Base-by-base conservation (phyloP, 2,888 invertebrate genomes). In the Gibbula magus region DNA sequence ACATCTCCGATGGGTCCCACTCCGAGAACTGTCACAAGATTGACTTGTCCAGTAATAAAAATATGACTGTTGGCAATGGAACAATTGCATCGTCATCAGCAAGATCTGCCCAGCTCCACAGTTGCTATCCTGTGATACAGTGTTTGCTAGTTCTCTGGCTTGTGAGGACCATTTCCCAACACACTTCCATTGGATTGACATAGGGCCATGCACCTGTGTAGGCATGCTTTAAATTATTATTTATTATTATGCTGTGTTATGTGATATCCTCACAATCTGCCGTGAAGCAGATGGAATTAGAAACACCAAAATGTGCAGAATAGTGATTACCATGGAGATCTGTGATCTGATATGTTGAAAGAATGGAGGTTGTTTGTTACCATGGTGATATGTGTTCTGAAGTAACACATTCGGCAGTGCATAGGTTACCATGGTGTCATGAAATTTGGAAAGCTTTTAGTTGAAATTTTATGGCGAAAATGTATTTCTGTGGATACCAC, bases 221-320 rank as follows among this genome's bases (percentile, higher is more conserved):
- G 56, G 51, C 45, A 61, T 61, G 77, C 61, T 54, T 75, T 77
- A 39, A 70, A 70, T 70, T 35, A 70, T 61, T 77, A 66, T 66
- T 77, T 77, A 56, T 77, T 61, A 61, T 77, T 39, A 77, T 66
- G 66, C 77, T 77, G 77, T 77, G 66, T 77, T 45, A 77, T 77
- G 77, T 77, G 77, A 77, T 77, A 77, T 70, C 35, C 35, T 70
- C 70, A 39, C 61, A 18, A 61, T 61, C 70, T 70, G 70, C 70
- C 16, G 29, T 32, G 39, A 18, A 35, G 70, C 70, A 70, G 70
- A 70, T 20, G 70, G 35, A 45, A 45, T 7, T 45, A 45, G 45
- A 45, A 45, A 45, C 45, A 45, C 45, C 45, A 45, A 45, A 45
- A 10, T 45, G 45, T 45, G 45, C 45, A 45, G 45, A 45, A 45